Base-by-base conservation (phyloP, 2,888 invertebrate species). In the Mimachlamys varia region DNA sequence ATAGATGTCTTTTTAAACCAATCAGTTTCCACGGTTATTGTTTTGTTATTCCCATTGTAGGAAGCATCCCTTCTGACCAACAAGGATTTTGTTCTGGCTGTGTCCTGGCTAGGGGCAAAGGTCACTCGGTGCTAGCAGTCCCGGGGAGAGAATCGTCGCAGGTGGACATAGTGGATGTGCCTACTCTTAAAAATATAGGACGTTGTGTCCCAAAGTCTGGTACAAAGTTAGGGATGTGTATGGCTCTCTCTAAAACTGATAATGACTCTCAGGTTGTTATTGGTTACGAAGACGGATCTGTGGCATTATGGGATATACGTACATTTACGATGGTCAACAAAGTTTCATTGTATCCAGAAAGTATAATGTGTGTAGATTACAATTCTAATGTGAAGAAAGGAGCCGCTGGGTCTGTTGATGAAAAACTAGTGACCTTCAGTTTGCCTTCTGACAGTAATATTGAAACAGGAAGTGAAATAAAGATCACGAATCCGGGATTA, bases 201-300 rank as follows among this genome's bases (percentile, higher is more conserved):
- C 33, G 62, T 33, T 76, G 76, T 22, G 89, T 94, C n/a, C 89
- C 88, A 76, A 49, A 88, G 38, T 88, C 89, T 38, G 89, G 76
- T 0, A 89, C 88, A 38, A 92, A 93, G 90, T 62, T 90, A 89
- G 94, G 95, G 17, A 94, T 96, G 95, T 95, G 95, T 89, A 95
- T 95, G 95, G 90, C 91, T 88, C 93, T 94, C 0, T 91, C 88
- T 58, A 90, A 88, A 87, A 89, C 90, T 44, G 87, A 90, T n/a
- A 89, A 90, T 19, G 33, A 49, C 87, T 88, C 44, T 5, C 53
- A 90, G 44, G 88, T 94, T 89, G 88, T 95, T 37, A 89, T 95
- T 90, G 96, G 94, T 53, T 95, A 95, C 93, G 96, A 96, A 92
- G 94, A 94, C 94, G 96, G 96, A 4, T 91, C 91, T 90, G 88